Conservation (phyloP, 2,888 invertebrate genomes). For the Arctia plantaginis region DNA sequence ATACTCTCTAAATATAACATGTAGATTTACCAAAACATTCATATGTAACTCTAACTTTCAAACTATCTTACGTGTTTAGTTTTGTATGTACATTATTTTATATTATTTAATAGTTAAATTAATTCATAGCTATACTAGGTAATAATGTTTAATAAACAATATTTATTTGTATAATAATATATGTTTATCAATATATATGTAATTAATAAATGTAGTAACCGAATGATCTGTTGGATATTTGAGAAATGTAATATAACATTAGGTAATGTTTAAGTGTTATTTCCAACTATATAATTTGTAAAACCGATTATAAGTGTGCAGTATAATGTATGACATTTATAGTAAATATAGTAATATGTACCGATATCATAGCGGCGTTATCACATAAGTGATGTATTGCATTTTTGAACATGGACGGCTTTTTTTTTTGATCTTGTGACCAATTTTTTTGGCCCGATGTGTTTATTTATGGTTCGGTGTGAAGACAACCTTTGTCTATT, state of each 20-base stretch:
- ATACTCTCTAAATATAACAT: slow-evolving; percentile 1
- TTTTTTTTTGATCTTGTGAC: slow-evolving; percentile 35
- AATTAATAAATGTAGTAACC: slow-evolving; percentile 61
- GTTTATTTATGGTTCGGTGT: slow-evolving; percentile 23
- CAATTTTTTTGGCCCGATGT: slow-evolving; percentile 58
- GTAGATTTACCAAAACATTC: slow-evolving; percentile 17
- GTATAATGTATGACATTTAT: slow-evolving; percentile 45
- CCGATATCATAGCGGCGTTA: slow-evolving; percentile 48
- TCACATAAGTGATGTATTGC: slow-evolving; percentile 49
- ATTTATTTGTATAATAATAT: slow-evolving; percentile 72
- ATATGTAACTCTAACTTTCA: neutral
- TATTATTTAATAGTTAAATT: slow-evolving; percentile 49
- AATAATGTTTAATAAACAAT: slow-evolving; percentile 71
- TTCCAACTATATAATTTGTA: slow-evolving; percentile 64
- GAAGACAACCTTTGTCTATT: neutral
- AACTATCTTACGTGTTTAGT: slow-evolving; percentile 3
- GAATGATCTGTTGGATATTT: slow-evolving; percentile 72
- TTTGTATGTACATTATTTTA: slow-evolving; percentile 36
- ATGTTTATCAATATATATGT: slow-evolving; percentile 64
- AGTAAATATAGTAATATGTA: slow-evolving; percentile 45
- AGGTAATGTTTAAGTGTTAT: slow-evolving; percentile 75
- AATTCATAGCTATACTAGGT: slow-evolving; percentile 59
- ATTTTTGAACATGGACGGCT: slow-evolving; percentile 27
- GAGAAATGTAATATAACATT: slow-evolving; percentile 61
- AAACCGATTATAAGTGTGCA: slow-evolving; percentile 65